These are phyloP conservation scores for Carassius gibelio DNA, from an alignment of 2,113 vertebrate species.

Conservation along the genomic window DNA sequence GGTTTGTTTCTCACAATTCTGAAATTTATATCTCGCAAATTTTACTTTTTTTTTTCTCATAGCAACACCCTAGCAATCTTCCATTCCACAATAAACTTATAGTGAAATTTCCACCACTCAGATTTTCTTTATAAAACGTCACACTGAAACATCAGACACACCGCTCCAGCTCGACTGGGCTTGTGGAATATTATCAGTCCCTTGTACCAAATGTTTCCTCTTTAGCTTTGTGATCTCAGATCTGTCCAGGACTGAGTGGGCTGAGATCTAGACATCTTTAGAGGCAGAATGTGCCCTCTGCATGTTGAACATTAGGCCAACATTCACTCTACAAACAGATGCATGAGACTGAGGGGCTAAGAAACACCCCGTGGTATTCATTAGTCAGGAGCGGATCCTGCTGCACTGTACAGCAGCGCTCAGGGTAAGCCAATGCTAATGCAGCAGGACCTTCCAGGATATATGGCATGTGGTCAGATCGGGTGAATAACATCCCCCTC, in stretches of 20 bases:
- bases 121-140: too few species aligned
- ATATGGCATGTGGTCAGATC: too few species aligned
- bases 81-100: too few species aligned
- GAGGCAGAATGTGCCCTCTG: neutral
- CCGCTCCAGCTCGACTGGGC: too few species aligned
- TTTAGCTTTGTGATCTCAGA: neutral
- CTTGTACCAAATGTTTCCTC: neutral
- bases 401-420: conserved; percentile 1
- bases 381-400: conserved; percentile 15
- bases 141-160: too few species aligned
- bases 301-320: neutral
- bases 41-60: too few species aligned
- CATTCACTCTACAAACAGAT: conserved; percentile 18
- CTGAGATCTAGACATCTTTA: conserved; percentile 7
- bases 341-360: neutral
- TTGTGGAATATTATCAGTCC: too few species aligned
- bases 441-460: neutral
- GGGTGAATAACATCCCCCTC: too few species aligned
- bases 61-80: too few species aligned
- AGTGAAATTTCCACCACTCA: too few species aligned
- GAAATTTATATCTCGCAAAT: too few species aligned
- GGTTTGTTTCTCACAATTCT: too few species aligned
- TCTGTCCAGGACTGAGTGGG: neutral
- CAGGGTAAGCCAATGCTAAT: conserved; percentile 30
- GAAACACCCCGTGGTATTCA: conserved; percentile 28